These are phyloP conservation scores for Limenitis camilla DNA, from an alignment of 2,888 invertebrate species.

Conservation along the genomic window DNA sequence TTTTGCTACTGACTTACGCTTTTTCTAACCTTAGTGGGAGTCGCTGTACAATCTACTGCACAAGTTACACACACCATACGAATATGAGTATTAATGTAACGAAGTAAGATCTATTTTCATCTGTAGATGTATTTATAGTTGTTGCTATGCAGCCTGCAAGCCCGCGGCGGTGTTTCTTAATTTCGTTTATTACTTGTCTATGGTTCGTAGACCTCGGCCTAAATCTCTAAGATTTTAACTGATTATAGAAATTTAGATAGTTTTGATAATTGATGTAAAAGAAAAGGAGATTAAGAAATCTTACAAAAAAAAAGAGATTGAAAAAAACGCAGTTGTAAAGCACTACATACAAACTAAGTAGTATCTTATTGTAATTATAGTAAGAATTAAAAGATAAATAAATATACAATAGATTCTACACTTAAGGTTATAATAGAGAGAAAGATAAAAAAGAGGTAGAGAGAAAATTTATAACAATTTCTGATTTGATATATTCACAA, in stretches of 20 bases:
- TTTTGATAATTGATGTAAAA: too few species aligned
- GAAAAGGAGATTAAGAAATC: too few species aligned
- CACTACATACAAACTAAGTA: too few species aligned
- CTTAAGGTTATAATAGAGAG: too few species aligned
- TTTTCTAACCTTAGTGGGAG: conserved; percentile 32
- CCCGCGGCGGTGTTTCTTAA: conserved; percentile 7
- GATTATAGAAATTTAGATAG: background rate
- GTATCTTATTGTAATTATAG: too few species aligned
- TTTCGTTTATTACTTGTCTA: conserved; percentile 4
- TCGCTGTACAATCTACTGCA: conserved; percentile 6
- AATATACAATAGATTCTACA: too few species aligned
- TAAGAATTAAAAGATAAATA: too few species aligned
- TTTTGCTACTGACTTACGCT: conserved; percentile 52
- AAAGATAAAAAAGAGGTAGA: too few species aligned
- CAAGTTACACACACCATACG: background rate
- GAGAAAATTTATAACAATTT: too few species aligned
- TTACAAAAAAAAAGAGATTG: too few species aligned
- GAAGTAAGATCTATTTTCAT: background rate
- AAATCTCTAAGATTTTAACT: conserved; percentile 12
- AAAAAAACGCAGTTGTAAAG: too few species aligned
- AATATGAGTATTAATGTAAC: background rate
- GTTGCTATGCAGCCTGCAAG: conserved; percentile 8
- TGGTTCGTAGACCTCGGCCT: conserved; percentile 13
- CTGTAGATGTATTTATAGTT: background rate
- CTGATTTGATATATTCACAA: too few species aligned